A percentile compares a stretch with the other conserved stretches of the same genome.
Evolutionary conservation across 2,797 vertebrate genomes (phyloP).

Genomic region (Loriculus beryllinus): DNA sequence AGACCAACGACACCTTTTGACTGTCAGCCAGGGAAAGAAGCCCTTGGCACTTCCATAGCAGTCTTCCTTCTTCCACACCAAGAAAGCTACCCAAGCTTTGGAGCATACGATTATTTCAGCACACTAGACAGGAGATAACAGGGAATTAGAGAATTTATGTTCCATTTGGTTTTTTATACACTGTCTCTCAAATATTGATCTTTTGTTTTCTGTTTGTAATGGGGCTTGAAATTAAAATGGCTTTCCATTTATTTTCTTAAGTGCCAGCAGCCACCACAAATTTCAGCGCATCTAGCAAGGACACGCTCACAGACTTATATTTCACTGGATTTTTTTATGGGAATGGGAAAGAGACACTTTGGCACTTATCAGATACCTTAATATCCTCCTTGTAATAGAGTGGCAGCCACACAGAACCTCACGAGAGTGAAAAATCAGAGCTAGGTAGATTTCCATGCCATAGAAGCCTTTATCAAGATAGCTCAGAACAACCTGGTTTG

Average conservation of each 20-base stretch:
- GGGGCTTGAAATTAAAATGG: conserved; percentile 45
- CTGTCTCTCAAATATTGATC: not conserved
- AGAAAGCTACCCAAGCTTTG: not conserved
- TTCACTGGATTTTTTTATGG: not conserved
- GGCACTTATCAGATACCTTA: not conserved
- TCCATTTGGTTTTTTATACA: not conserved
- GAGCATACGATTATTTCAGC: not conserved
- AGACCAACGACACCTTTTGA: not conserved
- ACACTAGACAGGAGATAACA: not conserved
- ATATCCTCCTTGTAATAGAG: not conserved
- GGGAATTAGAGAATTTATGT: not conserved
- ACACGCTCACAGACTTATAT: not conserved
- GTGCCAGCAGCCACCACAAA: not conserved
- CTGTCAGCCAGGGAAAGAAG: not conserved
- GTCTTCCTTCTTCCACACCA: not conserved
- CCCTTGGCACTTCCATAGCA: not conserved
- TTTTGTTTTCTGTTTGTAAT: conserved; percentile 21
- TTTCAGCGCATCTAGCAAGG: not conserved
- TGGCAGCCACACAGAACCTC: not conserved
- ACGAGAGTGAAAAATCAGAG: not conserved
- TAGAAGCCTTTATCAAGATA: not conserved
- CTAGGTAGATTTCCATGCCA: not conserved
- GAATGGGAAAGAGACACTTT: not conserved
- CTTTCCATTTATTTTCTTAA: conserved; percentile 21
- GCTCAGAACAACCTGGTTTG: not conserved